Conservation (phyloP, 2,113 vertebrate species). For the Himantopus leucocephalus region DNA sequence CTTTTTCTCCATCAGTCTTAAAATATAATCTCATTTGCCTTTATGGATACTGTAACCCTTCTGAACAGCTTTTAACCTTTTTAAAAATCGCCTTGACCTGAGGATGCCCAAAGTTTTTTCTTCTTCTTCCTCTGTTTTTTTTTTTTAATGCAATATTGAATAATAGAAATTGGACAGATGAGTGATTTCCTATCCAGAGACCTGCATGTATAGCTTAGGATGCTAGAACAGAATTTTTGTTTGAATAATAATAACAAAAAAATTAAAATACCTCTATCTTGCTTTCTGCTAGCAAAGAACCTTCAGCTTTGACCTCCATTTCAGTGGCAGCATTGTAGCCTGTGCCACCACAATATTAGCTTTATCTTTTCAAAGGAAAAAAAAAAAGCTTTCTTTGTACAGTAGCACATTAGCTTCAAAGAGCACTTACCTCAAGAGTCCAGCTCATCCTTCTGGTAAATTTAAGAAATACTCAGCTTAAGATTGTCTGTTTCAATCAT, state of each 20-base stretch:
- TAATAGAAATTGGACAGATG: conserved; percentile 72
- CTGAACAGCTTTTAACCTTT: conserved; percentile 87
- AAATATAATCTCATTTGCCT: conserved; percentile 85
- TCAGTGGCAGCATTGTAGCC: conserved; percentile 67
- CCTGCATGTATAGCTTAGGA: background rate
- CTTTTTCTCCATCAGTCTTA: conserved; percentile 78
- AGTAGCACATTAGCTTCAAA: conserved; percentile 72
- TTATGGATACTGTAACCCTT: conserved; percentile 82
- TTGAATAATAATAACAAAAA: conserved; percentile 56
- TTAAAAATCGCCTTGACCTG: conserved; percentile 82
- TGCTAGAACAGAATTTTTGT: conserved; percentile 55
- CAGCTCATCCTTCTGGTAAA: conserved; percentile 77
- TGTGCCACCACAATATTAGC: conserved; percentile 62
- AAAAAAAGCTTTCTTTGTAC: conserved; percentile 72
- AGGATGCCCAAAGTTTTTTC: conserved; percentile 75
- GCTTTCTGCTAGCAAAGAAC: conserved; percentile 64
- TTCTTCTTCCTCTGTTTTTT: conserved; percentile 31
- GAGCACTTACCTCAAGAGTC: conserved; percentile 82
- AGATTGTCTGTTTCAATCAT: conserved; percentile 72
- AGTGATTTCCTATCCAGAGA: conserved; percentile 48
- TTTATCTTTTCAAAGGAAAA: conserved; percentile 69
- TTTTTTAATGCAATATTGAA: conserved; percentile 73
- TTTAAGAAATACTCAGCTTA: conserved; percentile 80
- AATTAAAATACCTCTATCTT: conserved; percentile 62
- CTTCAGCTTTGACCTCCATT: conserved; percentile 81